These are phyloP conservation scores for Ammodytes dubius DNA, from an alignment of 2,113 vertebrate genomes.

Conservation along the genomic window DNA sequence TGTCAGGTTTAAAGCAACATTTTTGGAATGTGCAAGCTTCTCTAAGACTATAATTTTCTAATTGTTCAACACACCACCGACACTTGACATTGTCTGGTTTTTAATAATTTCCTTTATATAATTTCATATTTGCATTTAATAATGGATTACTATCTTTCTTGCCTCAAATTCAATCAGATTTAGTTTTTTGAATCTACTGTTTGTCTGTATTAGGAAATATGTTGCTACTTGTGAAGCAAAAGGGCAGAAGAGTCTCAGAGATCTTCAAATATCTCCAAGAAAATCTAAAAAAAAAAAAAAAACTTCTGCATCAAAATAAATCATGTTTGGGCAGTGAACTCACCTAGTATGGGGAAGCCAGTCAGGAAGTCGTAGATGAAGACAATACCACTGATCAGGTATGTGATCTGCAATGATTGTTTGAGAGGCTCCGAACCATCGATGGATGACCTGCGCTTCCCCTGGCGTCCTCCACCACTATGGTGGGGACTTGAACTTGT, in stretches of 20 bases:
- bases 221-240: background rate
- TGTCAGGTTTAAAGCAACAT: background rate
- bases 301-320: background rate
- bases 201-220: background rate
- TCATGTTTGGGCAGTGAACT: constrained; percentile 63
- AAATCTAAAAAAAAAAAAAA: too few relatives aligned
- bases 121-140: background rate
- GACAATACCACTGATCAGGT: constrained; percentile 92
- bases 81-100: background rate
- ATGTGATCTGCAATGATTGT: constrained; percentile 94
- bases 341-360: constrained; percentile 94
- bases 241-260: background rate
- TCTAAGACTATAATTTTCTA: background rate
- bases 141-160: background rate
- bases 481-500: constrained; percentile 93
- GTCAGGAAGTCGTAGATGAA: constrained; percentile 94
- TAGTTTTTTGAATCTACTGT: background rate
- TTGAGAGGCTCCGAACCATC: constrained; percentile 92
- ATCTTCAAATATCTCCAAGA: background rate
- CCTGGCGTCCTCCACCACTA: constrained; percentile 95
- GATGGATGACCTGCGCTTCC: constrained; percentile 93
- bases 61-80: background rate
- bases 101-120: background rate
- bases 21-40: background rate
- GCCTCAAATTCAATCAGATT: background rate